These are phyloP conservation scores for Gnathonemus longibarbis DNA, from an alignment of 2,113 vertebrate species.

Conservation along the genomic window DNA sequence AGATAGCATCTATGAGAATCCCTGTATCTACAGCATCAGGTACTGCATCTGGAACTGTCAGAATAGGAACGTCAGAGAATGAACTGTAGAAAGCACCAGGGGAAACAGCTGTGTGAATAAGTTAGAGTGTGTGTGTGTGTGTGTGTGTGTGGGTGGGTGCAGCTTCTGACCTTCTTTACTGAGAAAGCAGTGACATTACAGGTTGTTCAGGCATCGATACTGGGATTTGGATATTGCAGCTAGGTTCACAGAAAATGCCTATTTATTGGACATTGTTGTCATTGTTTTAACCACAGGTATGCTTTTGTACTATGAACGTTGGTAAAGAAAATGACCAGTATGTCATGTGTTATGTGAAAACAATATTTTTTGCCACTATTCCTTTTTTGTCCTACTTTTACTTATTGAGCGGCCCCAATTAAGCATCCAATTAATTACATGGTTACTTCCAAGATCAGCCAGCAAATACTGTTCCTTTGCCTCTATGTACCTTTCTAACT, in stretches of 20 bases:
- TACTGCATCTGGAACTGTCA: constrained; percentile 27
- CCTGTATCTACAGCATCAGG: constrained; percentile 14
- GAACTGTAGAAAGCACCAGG: constrained; percentile 19
- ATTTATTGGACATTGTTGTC: background rate
- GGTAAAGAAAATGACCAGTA: background rate
- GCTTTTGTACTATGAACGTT: background rate
- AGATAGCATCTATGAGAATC: constrained; percentile 17
- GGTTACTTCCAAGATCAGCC: background rate
- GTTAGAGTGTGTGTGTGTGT: background rate
- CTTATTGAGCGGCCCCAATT: background rate
- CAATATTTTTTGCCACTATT: background rate
- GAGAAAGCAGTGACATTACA: background rate
- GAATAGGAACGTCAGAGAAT: constrained; percentile 21
- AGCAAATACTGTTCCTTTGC: background rate
- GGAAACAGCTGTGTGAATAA: constrained; percentile 22
- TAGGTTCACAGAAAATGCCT: background rate
- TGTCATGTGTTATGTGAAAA: background rate
- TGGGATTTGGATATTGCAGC: background rate
- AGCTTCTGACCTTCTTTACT: background rate
- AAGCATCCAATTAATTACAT: background rate
- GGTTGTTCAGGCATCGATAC: background rate
- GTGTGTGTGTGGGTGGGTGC: background rate
- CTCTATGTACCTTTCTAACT: background rate
- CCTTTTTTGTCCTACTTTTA: background rate
- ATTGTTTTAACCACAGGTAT: background rate